Percentiles rank a stretch among this genome's conserved stretches.
These are phyloP conservation scores for Abscondita cerata DNA, from an alignment of 2,888 invertebrate species.

Conservation along the genomic window DNA sequence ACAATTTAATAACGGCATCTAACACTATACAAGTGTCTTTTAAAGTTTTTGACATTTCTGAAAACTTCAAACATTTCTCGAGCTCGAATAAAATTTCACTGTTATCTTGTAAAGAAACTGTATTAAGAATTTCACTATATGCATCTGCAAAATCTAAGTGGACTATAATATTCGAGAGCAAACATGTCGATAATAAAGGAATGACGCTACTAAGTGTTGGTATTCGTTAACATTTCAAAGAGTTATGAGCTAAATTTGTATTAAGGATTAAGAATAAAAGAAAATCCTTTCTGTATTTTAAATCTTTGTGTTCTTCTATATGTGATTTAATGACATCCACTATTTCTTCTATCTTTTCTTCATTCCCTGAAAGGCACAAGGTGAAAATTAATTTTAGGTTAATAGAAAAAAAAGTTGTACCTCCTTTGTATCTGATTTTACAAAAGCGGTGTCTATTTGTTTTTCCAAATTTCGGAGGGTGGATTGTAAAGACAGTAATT, in stretches of 20 bases:
- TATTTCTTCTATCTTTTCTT: conserved; percentile 41
- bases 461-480: conserved; percentile 45
- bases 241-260: conserved; percentile 45
- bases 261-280: conserved; percentile 50
- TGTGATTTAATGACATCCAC: conserved; percentile 28
- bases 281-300: conserved; percentile 35
- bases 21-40: conserved; percentile 40
- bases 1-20: conserved; percentile 1
- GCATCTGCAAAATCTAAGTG: conserved; percentile 30
- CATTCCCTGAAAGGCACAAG: conserved; percentile 46
- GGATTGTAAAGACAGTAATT: conserved; percentile 50
- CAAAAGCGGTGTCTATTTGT: conserved; percentile 43
- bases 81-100: conserved; percentile 42
- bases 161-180: conserved; percentile 41
- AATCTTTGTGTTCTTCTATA: conserved; percentile 10
- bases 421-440: conserved; percentile 51
- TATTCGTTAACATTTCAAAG: conserved; percentile 44
- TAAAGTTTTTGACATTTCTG: conserved; percentile 40
- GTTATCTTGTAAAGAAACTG: conserved; percentile 26
- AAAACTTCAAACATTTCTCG: conserved; percentile 45
- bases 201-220: conserved; percentile 49
- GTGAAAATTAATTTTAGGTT: not conserved
- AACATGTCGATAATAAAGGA: conserved; percentile 51
- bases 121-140: conserved; percentile 27
- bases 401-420: conserved; percentile 37